These are phyloP conservation scores for Ceratosolen solmsi DNA, from an alignment of 1,140 invertebrate genomes.

Conservation along the genomic window DNA sequence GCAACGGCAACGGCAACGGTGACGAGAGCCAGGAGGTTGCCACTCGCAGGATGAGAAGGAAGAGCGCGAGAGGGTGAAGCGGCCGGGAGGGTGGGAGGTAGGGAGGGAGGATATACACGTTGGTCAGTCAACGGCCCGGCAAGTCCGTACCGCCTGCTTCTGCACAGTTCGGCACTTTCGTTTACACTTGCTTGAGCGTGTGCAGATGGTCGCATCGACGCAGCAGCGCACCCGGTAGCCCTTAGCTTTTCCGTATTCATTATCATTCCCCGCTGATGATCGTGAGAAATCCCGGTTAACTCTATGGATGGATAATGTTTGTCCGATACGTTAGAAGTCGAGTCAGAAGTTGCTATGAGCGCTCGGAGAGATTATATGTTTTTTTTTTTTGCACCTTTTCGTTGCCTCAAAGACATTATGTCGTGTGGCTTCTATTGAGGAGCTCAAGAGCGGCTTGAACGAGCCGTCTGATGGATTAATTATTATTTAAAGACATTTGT, in stretches of 20 bases:
- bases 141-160: no score
- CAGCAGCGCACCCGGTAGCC: conserved; percentile 50
- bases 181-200: conserved; percentile 68
- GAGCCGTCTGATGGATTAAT: no score
- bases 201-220: conserved; percentile 52
- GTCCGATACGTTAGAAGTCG: no score
- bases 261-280: neutral
- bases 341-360: no score
- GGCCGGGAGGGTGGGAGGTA: conserved; percentile 36
- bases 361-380: no score
- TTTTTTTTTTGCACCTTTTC: no score
- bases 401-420: no score
- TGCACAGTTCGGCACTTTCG: conserved; percentile 61
- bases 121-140: conserved; percentile 51
- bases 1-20: no score
- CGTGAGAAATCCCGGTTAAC: neutral
- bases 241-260: conserved; percentile 63
- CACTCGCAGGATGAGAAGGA: neutral
- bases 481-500: no score
- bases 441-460: no score
- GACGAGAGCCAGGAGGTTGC: neutral
- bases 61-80: neutral
- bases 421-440: no score
- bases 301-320: conserved; percentile 30
- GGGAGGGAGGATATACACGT: conserved; percentile 44